phyloP scores from a whole-genome alignment of 2,797 vertebrate genomes.

The Phoxinus dragarum region DNA sequence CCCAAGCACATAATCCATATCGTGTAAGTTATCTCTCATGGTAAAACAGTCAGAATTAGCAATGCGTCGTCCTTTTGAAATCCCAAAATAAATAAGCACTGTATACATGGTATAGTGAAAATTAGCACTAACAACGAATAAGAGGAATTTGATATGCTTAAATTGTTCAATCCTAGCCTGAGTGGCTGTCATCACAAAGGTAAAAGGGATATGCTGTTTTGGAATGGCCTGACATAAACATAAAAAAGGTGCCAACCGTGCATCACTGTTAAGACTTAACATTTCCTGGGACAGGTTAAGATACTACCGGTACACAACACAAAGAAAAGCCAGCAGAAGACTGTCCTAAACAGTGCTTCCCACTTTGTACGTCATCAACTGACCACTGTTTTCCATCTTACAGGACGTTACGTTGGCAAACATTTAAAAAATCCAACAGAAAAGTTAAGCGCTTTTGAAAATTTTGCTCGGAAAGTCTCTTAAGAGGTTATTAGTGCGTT shows the following conservation, averaged over 20 bases:
- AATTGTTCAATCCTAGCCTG: slow-evolving; percentile 43
- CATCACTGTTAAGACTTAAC: slow-evolving; percentile 53
- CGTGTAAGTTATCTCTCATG: slow-evolving; percentile 56
- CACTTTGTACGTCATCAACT: slow-evolving; percentile 8
- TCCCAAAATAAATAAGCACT: slow-evolving; percentile 36
- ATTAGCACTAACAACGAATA: slow-evolving; percentile 32
- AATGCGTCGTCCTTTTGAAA: slow-evolving; percentile 34
- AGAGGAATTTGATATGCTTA: slow-evolving; percentile 42
- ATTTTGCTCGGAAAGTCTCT: slow-evolving; percentile 39
- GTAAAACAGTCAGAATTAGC: slow-evolving; percentile 55
- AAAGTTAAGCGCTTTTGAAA: slow-evolving; percentile 18
- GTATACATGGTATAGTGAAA: slow-evolving; percentile 40
- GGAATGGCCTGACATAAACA: slow-evolving; percentile 58
- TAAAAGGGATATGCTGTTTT: slow-evolving; percentile 67
- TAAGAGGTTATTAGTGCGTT: slow-evolving; percentile 48
- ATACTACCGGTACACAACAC: slow-evolving; percentile 17
- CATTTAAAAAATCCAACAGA: slow-evolving; percentile 20
- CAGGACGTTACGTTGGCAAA: slow-evolving; percentile 33
- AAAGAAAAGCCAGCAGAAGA: slow-evolving; percentile 21
- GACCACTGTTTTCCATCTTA: slow-evolving; percentile 13
- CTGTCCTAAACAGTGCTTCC: background rate
- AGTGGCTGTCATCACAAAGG: slow-evolving; percentile 52
- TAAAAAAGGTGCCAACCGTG: slow-evolving; percentile 62
- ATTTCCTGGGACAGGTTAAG: slow-evolving; percentile 11
- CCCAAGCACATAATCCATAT: slow-evolving; percentile 23